Evolutionary conservation across 1,140 invertebrate species (phyloP), one percentile per base, ranked within the genome.

Genomic region (Sitodiplosis mosellana): DNA sequence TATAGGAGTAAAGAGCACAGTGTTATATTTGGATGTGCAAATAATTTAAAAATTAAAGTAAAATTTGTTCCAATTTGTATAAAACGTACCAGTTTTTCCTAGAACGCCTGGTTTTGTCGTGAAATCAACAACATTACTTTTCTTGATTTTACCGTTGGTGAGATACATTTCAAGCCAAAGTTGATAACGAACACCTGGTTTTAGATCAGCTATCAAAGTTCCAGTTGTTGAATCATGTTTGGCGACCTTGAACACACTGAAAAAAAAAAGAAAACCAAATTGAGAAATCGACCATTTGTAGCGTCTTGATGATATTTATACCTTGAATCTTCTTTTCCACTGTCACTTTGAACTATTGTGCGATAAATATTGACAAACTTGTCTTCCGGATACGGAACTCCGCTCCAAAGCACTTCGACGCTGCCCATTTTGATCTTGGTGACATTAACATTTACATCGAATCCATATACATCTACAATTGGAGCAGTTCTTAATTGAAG

Each of bases 321-420:
- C 36, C 36, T 38, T 1, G 78, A 79, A 52, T 87, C 81, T 51
- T 84, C 81, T 51, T 81, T 77, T 4, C 75, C 76, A 2, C 70
- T 72, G 57, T 83, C 79, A 54, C 75, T 78, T 54, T 85, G 79
- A 59, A 87, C 90, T 48, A 87, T 83, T 2, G 84, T 81, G 51
- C 85, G 73, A 64, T 83, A 89, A 52, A 93, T 87, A 54, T 88
- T 83, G n/a, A 92, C 83, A 66, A 82, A 89, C 58, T 90, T 87
- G 54, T 89, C 85, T 52, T 87, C 79, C 0, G 87, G 87, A 56
- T 81, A 77, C 4, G 87, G 86, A 0, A 91, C 77, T 6, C 87
- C 87, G 43, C 68, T 77, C 83, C 85, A 88, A 1, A 72, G 73
- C 2, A 91, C 70, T 56, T 85, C 81, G 1, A 84, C 78, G 15